Evolutionary conservation across 2,888 invertebrate species (phyloP).

Genomic region (Taenaris catops): DNA sequence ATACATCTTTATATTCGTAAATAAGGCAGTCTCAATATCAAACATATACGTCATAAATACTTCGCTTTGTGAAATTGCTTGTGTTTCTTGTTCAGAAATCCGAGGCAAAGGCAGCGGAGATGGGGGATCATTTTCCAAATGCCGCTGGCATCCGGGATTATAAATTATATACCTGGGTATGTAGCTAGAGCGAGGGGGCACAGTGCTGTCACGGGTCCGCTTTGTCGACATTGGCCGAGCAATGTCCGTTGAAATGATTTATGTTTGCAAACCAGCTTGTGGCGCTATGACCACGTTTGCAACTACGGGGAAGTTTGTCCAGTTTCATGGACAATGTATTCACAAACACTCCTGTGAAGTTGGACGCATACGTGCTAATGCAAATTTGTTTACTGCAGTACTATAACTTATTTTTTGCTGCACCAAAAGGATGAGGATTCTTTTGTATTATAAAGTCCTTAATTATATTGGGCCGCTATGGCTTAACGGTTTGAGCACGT

Average conservation of each 20-base stretch:
- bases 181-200: conserved; percentile 28
- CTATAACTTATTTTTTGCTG: too few relatives aligned
- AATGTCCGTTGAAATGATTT: conserved; percentile 30
- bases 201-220: conserved; percentile 26
- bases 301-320: conserved; percentile 23
- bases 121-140: conserved; percentile 38
- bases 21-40: too few relatives aligned
- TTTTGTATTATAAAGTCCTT: too few relatives aligned
- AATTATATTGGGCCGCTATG: too few relatives aligned
- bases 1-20: too few relatives aligned
- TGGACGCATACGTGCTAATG: conserved; percentile 18
- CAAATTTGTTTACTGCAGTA: conserved; percentile 18
- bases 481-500: too few relatives aligned
- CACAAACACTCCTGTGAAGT: conserved; percentile 21
- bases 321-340: conserved; percentile 24
- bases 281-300: conserved; percentile 22
- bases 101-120: conserved; percentile 36
- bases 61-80: conserved; percentile 6
- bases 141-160: conserved; percentile 32
- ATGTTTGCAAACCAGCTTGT: conserved; percentile 25
- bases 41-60: conserved; percentile 1
- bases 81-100: conserved; percentile 25
- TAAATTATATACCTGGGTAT: conserved; percentile 38
- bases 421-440: too few relatives aligned
- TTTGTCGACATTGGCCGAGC: conserved; percentile 26